Conservation (phyloP, 2,113 vertebrate genomes). For the Zosterops pallidus region DNA sequence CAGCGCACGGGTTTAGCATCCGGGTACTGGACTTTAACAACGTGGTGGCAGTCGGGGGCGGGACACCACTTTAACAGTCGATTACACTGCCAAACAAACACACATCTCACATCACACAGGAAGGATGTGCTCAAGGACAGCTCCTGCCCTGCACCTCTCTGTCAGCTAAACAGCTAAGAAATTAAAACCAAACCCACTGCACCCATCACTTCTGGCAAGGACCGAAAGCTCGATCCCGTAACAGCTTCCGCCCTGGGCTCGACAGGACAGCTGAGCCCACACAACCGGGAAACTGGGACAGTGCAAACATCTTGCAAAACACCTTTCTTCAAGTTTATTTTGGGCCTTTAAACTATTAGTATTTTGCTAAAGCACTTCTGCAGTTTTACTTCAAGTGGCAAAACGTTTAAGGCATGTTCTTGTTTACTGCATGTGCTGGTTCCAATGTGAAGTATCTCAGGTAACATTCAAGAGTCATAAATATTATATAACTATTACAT, state of each 20-base stretch:
- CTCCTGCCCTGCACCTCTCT: neutral
- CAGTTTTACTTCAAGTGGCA: neutral
- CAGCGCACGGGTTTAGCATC: conserved; percentile 98
- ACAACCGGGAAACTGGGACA: neutral
- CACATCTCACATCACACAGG: neutral
- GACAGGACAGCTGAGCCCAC: neutral
- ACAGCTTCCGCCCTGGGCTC: neutral
- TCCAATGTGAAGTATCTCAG: neutral
- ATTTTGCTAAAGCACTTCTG: neutral
- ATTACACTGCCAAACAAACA: conserved; percentile 84
- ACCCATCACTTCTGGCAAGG: neutral
- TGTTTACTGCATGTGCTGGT: neutral
- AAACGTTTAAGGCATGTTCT: neutral
- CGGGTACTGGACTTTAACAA: conserved; percentile 98
- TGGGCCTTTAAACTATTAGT: neutral
- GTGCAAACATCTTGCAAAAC: neutral
- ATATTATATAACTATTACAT: neutral
- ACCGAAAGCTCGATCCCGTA: neutral
- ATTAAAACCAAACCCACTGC: neutral
- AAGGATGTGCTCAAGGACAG: neutral
- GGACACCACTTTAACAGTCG: conserved; percentile 99
- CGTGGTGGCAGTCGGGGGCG: conserved; percentile 99
- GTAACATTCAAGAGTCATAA: neutral
- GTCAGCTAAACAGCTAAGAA: neutral
- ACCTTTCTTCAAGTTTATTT: neutral